Evolutionary conservation across 2,113 vertebrate genomes (phyloP), one percentile per base, ranked within the genome.

Genomic region (Alces alces): DNA sequence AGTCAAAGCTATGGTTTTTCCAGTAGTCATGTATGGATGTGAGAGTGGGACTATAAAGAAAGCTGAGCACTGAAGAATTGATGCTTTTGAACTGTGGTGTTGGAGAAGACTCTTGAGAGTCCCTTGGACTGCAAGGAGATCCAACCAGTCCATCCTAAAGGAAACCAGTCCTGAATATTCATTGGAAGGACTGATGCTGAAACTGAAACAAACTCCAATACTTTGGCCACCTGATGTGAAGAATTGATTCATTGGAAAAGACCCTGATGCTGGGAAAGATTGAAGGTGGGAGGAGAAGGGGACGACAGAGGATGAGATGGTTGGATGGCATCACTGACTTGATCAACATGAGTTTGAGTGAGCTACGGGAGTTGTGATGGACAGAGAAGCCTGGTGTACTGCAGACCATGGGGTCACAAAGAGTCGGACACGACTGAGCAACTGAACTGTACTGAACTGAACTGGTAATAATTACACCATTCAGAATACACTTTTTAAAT

Each of bases 401-500:
- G n/a, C n/a, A 70, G n/a, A 39, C 19, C 66, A 39, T 0, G 0
- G 66, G 5, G n/a, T 70, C n/a, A 39, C 66, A 23, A 70, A 36
- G 10, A 39, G 19, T 39, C 0, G 0, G 66, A 39, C n/a, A 70
- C 0, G 2, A 70, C 2, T 70, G 66, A 70, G 66, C 19, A 70
- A 39, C n/a, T 70, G n/a, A 66, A 66, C 8, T 66, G n/a, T 19
- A 66, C 64, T 66, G 64, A 36, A 70, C 64, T 36, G n/a, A 39
- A 39, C n/a, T 70, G n/a, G 66, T 23, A 70, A 70, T 70, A 39
- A 39, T 23, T 39, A 23, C n/a, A 23, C n/a, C 66, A 39, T 12
- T 70, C 10, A 39, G n/a, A 70, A 70, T 39, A 70, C 10, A 70
- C n/a, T 70, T 70, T 70, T 70, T 39, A 39, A 39, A 23, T 70